These are phyloP conservation scores for Stegana nigrithorax DNA, from an alignment of 2,888 invertebrate genomes.

Conservation along the genomic window DNA sequence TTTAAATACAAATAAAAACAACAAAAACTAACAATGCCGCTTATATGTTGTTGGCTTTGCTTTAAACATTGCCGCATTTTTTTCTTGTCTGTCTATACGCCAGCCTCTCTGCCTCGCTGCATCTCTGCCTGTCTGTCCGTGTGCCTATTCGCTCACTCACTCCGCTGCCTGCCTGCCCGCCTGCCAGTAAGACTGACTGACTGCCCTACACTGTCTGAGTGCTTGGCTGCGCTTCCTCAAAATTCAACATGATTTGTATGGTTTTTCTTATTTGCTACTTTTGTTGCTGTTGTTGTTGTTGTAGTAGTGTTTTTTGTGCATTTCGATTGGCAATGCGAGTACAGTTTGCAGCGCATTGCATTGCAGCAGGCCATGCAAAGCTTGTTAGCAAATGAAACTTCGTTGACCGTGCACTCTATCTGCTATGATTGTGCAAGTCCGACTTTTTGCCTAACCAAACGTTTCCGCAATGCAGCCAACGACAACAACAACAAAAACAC, in stretches of 20 bases:
- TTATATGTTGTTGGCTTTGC: too few relatives aligned
- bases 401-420: not conserved
- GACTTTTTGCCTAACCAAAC: too few relatives aligned
- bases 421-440: constrained; percentile 12
- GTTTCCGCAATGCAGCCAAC: too few relatives aligned
- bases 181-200: not conserved
- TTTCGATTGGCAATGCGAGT: not conserved
- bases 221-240: constrained; percentile 11
- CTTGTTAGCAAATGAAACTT: too few relatives aligned
- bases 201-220: constrained; percentile 6
- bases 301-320: not conserved
- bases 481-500: too few relatives aligned
- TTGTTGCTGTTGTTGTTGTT: not conserved
- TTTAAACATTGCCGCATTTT: too few relatives aligned
- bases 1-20: too few relatives aligned
- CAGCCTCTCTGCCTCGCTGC: constrained; percentile 26
- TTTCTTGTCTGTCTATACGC: too few relatives aligned
- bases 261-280: not conserved
- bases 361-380: not conserved
- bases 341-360: too few relatives aligned
- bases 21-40: too few relatives aligned
- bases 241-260: constrained; percentile 1
- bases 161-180: not conserved
- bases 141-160: not conserved
- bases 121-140: not conserved